Percentiles rank a stretch among this genome's conserved stretches.
These are phyloP conservation scores for Sphenopsis melanotis DNA, from an alignment of 2,797 vertebrate genomes.

Conservation along the genomic window DNA sequence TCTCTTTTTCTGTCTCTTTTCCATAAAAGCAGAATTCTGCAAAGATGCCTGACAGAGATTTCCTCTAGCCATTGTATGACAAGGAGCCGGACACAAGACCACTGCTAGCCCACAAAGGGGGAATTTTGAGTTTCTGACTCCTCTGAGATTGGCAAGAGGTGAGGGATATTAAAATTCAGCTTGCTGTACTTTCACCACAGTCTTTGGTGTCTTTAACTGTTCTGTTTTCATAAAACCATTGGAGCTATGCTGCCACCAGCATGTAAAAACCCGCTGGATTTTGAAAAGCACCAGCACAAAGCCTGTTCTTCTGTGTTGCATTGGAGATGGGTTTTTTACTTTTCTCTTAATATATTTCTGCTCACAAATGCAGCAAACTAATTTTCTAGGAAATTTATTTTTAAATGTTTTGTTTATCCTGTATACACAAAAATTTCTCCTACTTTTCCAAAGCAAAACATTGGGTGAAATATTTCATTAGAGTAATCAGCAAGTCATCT, in stretches of 20 bases:
- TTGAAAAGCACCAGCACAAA: neutral
- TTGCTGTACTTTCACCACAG: neutral
- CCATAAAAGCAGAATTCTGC: neutral
- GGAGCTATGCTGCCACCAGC: neutral
- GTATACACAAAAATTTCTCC: conserved; percentile 31
- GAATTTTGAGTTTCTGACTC: neutral
- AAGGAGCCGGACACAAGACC: neutral
- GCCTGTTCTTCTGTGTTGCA: conserved; percentile 1
- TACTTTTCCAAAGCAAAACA: conserved; percentile 52
- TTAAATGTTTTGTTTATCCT: conserved; percentile 52
- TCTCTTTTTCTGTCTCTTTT: neutral
- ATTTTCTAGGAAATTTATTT: conserved; percentile 54
- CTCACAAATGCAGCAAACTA: conserved; percentile 42
- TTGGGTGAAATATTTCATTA: conserved; percentile 51
- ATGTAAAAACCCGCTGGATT: neutral
- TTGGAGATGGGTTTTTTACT: neutral
- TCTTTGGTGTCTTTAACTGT: neutral
- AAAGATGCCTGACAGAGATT: neutral
- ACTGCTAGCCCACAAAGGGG: neutral
- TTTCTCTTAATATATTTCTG: conserved; percentile 22
- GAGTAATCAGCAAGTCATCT: conserved; percentile 20
- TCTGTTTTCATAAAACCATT: neutral
- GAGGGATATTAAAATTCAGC: neutral
- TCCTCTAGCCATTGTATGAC: neutral
- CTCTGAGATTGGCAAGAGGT: neutral